A percentile compares a stretch with the other conserved stretches of the same genome.
Evolutionary conservation across 2,888 invertebrate genomes (phyloP).

Genomic region (Taphrorychus bicolor): DNA sequence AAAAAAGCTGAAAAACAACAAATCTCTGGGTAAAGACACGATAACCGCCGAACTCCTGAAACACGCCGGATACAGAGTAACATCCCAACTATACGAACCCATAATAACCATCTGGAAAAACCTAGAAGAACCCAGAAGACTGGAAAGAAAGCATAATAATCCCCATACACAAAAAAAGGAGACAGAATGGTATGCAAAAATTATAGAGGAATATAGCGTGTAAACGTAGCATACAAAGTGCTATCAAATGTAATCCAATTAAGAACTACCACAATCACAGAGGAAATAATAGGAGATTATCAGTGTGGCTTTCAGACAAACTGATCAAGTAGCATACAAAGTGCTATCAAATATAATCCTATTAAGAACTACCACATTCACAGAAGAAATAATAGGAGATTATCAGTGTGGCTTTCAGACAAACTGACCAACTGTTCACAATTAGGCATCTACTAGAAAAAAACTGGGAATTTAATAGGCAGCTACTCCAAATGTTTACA

Average conservation of each 20-base stretch:
- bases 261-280: slow-evolving; percentile 1
- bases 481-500: slow-evolving; percentile 8
- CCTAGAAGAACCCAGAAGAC: slow-evolving; percentile 14
- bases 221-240: slow-evolving; percentile 18
- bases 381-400: no score
- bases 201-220: not conserved
- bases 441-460: slow-evolving; percentile 20
- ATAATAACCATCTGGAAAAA: slow-evolving; percentile 16
- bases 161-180: no score
- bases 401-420: no score
- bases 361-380: no score
- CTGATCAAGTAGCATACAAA: no score
- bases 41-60: slow-evolving; percentile 13
- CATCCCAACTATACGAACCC: slow-evolving; percentile 18
- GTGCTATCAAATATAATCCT: no score
- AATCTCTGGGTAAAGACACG: slow-evolving; percentile 9
- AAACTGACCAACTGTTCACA: no score
- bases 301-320: no score
- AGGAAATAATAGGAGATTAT: no score
- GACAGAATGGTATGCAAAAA: no score
- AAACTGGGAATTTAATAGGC: slow-evolving; percentile 16
- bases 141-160: slow-evolving; percentile 23
- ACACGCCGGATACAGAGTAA: slow-evolving; percentile 15
- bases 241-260: slow-evolving; percentile 16
- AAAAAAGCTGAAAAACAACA: no score